phyloP scores from a whole-genome alignment of 1,140 invertebrate species.

The Lamellibrachia luymesi region DNA sequence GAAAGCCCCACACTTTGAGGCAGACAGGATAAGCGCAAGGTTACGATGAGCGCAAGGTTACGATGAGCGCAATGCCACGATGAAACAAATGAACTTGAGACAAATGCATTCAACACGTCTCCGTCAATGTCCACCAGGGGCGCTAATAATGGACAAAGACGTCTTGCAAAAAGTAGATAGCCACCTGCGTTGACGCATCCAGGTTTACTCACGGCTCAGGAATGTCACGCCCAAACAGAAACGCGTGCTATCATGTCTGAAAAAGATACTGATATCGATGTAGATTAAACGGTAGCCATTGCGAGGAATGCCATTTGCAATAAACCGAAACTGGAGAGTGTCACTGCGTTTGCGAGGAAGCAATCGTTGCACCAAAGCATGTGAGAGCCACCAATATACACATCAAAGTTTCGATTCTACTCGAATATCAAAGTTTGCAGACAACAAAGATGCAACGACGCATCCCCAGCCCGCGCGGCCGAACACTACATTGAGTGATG shows the following conservation, averaged over 20 bases:
- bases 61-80: background rate
- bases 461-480: background rate
- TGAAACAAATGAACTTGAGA: background rate
- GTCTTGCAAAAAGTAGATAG: background rate
- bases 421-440: background rate
- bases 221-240: background rate
- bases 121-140: too few relatives aligned
- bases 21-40: too few relatives aligned
- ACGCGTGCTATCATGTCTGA: background rate
- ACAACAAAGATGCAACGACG: background rate
- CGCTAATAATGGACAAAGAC: too few relatives aligned
- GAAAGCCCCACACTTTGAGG: background rate
- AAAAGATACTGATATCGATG: background rate
- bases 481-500: background rate
- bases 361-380: background rate
- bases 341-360: background rate
- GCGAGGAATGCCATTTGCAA: background rate
- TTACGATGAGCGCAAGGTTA: too few relatives aligned
- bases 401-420: background rate
- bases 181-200: background rate
- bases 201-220: background rate
- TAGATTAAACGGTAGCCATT: background rate
- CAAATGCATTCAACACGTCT: background rate
- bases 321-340: background rate
- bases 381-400: background rate